These are phyloP conservation scores for Synergus laeviventris DNA, from an alignment of 2,888 invertebrate genomes.

Conservation along the genomic window DNA sequence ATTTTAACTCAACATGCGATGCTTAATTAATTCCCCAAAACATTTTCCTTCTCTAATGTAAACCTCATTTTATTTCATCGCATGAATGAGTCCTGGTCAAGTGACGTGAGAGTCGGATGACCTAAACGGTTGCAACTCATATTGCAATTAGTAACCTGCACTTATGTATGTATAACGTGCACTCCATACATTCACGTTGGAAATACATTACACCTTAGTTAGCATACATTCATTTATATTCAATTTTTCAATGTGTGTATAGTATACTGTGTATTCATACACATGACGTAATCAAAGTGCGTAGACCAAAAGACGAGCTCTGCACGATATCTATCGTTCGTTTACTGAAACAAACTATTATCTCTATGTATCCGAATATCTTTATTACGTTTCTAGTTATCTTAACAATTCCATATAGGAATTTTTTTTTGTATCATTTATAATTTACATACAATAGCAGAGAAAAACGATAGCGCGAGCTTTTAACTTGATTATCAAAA, in stretches of 20 bases:
- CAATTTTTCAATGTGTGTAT: neutral
- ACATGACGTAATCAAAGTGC: slow-evolving; percentile 27
- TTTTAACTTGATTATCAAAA: slow-evolving; percentile 11
- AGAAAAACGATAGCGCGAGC: neutral
- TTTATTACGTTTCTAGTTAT: neutral
- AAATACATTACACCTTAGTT: slow-evolving; percentile 11
- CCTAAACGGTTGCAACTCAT: slow-evolving; percentile 6
- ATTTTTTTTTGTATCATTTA: neutral
- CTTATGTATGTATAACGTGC: neutral
- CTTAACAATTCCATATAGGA: neutral
- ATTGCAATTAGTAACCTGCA: slow-evolving; percentile 17
- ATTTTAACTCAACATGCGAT: slow-evolving; percentile 8
- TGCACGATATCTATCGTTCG: slow-evolving; percentile 6
- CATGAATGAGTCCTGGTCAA: neutral
- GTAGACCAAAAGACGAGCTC: slow-evolving; percentile 13
- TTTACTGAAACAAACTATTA: neutral
- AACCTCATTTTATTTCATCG: neutral
- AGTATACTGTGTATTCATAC: too few species aligned
- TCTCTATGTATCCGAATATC: neutral
- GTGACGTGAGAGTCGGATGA: slow-evolving; percentile 21
- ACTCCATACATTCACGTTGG: neutral
- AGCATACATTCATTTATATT: slow-evolving; percentile 11
- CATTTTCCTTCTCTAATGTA: slow-evolving; percentile 4
- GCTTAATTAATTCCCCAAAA: slow-evolving; percentile 11
- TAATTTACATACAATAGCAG: neutral